Evolutionary conservation across 1,140 invertebrate genomes (phyloP), one percentile per base, ranked within the genome.

Genomic region (Aphelenchoides fujianensis): DNA sequence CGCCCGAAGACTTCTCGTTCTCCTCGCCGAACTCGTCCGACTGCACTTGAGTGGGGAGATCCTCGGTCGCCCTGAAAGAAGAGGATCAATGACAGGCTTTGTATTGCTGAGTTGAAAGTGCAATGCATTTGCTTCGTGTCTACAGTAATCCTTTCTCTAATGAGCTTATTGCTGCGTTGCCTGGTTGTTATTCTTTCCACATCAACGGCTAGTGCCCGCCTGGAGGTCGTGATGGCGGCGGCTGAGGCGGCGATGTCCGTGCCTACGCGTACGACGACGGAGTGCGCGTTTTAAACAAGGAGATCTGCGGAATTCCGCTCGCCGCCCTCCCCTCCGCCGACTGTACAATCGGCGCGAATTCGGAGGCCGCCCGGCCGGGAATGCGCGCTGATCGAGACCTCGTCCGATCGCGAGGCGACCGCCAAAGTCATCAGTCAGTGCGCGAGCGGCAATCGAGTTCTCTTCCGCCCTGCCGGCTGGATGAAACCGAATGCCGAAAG

Each of bases 1-100:
- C 71, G 28, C 30, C 30, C 2, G 68, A 70, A 23, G 23, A 23
- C 30, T 61, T 54, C 12, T 74, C 68, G 27, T 70, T 30, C 12
- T 57, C 52, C 23, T 41, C 67, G 37, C 23, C 59, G 16, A 69
- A 64, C 35, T 69, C 64, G 2, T 23, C 59, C 2, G n/a, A 69
- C 34, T 7, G 55, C 5, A 5, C 55, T 23, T 59, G 55, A 48
- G 55, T 7, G 12, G 55, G 55, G 28, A 19, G 5, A 27, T 19
- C 5, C 28, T 59, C 19, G 55, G 7, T 59, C 23, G 23, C 7
- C 5, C 55, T 7, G 23, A 16, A 48, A 48, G n/a, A n/a, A n/a
- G n/a, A 48, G 41, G 41, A 16, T 48, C 41, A 16, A 23, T 48
- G 12, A 48, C 12, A 48, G 23, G 12, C 12, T 48, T 48, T 48